Percentiles rank a stretch among this genome's conserved stretches.
phyloP scores from a whole-genome alignment of 2,888 invertebrate species.

The Acrobasis repandana region DNA sequence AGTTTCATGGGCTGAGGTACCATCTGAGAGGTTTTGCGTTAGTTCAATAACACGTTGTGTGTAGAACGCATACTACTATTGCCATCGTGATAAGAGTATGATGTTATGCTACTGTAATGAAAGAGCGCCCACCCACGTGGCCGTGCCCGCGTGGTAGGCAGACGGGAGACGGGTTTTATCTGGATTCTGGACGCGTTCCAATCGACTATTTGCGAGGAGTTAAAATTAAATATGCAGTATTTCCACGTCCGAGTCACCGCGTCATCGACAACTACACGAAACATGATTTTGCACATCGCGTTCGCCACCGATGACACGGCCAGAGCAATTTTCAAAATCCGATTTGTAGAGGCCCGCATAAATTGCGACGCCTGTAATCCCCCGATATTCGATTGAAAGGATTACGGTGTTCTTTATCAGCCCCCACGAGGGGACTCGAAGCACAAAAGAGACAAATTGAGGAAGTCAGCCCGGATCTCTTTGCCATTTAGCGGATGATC shows the following conservation, averaged over 20 bases:
- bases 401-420: conserved; percentile 69
- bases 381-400: conserved; percentile 67
- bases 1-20: too few species aligned
- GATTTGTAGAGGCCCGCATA: conserved; percentile 50
- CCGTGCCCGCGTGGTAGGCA: conserved; percentile 40
- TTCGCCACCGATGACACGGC: not conserved
- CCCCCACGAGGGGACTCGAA: conserved; percentile 47
- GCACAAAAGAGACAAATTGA: conserved; percentile 60
- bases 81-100: conserved; percentile 40
- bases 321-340: conserved; percentile 27
- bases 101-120: conserved; percentile 47
- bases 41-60: too few species aligned
- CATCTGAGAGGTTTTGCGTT: too few species aligned
- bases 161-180: conserved; percentile 41
- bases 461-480: conserved; percentile 44
- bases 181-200: conserved; percentile 71
- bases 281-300: conserved; percentile 39
- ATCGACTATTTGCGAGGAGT: conserved; percentile 63
- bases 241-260: conserved; percentile 42
- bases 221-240: conserved; percentile 68
- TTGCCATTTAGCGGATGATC: conserved; percentile 16
- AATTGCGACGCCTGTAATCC: conserved; percentile 56
- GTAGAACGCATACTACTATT: not conserved
- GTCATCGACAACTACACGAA: conserved; percentile 50
- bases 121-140: conserved; percentile 57